These are phyloP conservation scores for Erynnis tages DNA, from an alignment of 2,888 invertebrate genomes.

Conservation along the genomic window DNA sequence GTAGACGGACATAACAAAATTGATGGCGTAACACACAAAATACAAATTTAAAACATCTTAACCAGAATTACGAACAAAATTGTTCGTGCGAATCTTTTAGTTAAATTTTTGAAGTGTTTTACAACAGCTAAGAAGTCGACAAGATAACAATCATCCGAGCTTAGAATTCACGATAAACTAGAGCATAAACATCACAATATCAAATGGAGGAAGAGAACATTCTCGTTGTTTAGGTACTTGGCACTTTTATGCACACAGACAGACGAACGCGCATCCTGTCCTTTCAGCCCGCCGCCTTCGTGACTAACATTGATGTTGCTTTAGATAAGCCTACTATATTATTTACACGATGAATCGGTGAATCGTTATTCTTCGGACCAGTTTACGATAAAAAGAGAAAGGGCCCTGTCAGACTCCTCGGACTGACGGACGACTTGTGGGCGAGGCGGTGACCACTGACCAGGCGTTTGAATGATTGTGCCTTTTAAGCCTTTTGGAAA, in stretches of 20 bases:
- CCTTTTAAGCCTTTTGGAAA: no score
- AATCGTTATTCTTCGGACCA: constrained; percentile 29
- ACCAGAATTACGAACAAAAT: no score
- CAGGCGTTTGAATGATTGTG: constrained; percentile 9
- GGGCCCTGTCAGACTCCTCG: constrained; percentile 40
- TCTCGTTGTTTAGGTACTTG: constrained; percentile 43
- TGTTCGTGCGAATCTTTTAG: no score
- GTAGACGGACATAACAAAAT: no score
- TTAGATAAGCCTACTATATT: constrained; percentile 58
- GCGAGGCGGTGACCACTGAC: no score
- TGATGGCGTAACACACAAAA: no score
- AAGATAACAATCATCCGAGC: no score
- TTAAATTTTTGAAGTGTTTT: no score
- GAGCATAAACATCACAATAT: constrained; percentile 21
- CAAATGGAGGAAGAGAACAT: constrained; percentile 30
- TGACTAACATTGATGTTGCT: constrained; percentile 65
- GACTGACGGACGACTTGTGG: constrained; percentile 18
- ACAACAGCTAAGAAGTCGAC: no score
- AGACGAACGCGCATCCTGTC: constrained; percentile 54
- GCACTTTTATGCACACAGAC: constrained; percentile 50
- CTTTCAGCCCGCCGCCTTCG: constrained; percentile 65
- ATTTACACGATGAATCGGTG: constrained; percentile 35
- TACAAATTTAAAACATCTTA: no score
- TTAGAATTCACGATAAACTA: constrained; percentile 8
- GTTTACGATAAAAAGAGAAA: constrained; percentile 36